Evolutionary conservation across 1,140 invertebrate species (phyloP), one percentile per base, ranked within the genome.

Genomic region (Aradophagus sp.): DNA sequence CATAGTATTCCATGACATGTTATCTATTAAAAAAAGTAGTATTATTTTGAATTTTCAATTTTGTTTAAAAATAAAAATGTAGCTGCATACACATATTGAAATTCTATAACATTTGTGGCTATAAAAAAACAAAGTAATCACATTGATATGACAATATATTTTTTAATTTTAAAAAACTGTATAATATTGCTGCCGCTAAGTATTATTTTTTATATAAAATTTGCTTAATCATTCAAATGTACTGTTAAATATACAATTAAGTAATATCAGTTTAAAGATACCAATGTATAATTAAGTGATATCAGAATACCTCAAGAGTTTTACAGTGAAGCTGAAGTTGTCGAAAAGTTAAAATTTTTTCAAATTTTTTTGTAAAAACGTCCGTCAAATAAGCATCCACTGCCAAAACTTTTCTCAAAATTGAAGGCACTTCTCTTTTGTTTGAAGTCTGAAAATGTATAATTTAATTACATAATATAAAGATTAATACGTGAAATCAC

Each of bases 1-100:
- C 95, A 97, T 4, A 91, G 87, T 53, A 96, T 89, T n/a, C 95
- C 95, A 88, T 97, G 93, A 76, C 95, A 96, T 2, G 93, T 93
- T 76, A 93, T 89, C 92, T 96, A 34, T 5, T 8, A 23, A 23
- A 5, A 85, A 80, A 68, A 55, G 19, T 23, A 2, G 3, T 14
- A 14, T 34, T 23, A 23, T 4, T 17, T 38, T 38, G 4, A 17
- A 38, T 17, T 38, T 5, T 19, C 10, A 12, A 11, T 38, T 17
- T 10, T 38, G 4, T 14, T 3, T 14, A 2, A 14, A 34, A 14
- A 5, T 34, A 34, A 34, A 34, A n/a, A n/a, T n/a, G n/a, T n/a
- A n/a, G n/a, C n/a, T n/a, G n/a, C n/a, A n/a, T n/a, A n/a, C n/a
- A n/a, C n/a, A n/a, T n/a, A n/a, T n/a, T n/a, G n/a, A n/a, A n/a